Percentiles rank a stretch among this genome's conserved stretches.
Conservation (phyloP, 2,113 vertebrate species). For the Fulica atra region DNA sequence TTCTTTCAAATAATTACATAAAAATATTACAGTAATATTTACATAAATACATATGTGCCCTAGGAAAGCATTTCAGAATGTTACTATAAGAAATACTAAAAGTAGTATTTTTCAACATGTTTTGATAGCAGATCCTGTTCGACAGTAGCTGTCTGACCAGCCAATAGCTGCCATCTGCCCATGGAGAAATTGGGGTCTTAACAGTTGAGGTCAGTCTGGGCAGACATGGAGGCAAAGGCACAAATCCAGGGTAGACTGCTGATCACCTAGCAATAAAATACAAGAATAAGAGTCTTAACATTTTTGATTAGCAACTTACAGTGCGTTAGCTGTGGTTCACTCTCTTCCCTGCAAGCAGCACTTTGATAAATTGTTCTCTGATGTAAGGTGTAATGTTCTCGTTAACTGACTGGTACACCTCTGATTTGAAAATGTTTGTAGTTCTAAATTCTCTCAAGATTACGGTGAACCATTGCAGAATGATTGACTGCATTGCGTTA, state of each 20-base stretch:
- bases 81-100: not conserved
- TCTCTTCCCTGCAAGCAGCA: not conserved
- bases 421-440: not conserved
- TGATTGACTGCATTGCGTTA: not conserved
- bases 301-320: not conserved
- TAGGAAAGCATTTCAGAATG: not conserved
- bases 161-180: not conserved
- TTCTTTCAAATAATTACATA: not conserved
- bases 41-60: not conserved
- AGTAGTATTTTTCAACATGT: not conserved
- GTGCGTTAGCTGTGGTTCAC: not conserved
- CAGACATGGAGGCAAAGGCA: not conserved
- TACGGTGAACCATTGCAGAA: not conserved
- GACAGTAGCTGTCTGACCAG: not conserved
- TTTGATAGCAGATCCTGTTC: not conserved
- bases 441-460: not conserved
- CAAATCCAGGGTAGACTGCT: not conserved
- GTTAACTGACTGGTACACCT: not conserved
- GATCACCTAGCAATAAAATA: not conserved
- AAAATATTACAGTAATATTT: not conserved
- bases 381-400: not conserved
- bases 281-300: not conserved
- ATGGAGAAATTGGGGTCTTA: not conserved
- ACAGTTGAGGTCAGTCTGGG: not conserved
- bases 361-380: not conserved